These are phyloP conservation scores for Phaethornis superciliosus DNA, from an alignment of 2,113 vertebrate genomes.

Conservation along the genomic window DNA sequence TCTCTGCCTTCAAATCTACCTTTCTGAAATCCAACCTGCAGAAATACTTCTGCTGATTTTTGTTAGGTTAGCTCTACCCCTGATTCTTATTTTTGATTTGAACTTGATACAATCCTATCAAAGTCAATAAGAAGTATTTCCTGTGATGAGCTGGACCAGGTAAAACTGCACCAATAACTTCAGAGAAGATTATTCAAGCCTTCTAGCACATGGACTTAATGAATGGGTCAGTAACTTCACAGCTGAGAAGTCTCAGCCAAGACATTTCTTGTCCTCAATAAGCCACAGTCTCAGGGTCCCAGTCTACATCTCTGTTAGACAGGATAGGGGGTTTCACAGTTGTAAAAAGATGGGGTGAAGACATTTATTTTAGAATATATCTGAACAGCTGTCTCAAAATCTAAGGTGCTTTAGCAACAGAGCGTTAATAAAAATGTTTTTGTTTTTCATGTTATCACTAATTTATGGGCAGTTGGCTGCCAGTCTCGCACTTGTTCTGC, in stretches of 20 bases:
- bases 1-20: not conserved
- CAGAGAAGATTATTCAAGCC: not conserved
- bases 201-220: not conserved
- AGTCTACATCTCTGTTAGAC: not conserved
- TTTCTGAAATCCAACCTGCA: not conserved
- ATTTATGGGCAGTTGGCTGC: constrained; percentile 17
- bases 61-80: not conserved
- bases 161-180: not conserved
- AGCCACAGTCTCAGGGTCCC: not conserved
- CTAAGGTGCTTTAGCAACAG: not conserved
- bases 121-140: not conserved
- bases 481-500: not conserved
- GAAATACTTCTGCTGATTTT: not conserved
- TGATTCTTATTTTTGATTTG: not conserved
- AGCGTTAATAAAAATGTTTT: not conserved
- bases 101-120: not conserved
- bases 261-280: not conserved
- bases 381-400: not conserved
- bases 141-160: not conserved
- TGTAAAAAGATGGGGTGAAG: not conserved
- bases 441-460: not conserved
- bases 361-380: not conserved
- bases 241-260: not conserved
- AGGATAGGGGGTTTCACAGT: not conserved
- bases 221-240: not conserved